Evolutionary conservation across 2,113 vertebrate genomes (phyloP).

Genomic region (Gymnobelideus leadbeateri): DNA sequence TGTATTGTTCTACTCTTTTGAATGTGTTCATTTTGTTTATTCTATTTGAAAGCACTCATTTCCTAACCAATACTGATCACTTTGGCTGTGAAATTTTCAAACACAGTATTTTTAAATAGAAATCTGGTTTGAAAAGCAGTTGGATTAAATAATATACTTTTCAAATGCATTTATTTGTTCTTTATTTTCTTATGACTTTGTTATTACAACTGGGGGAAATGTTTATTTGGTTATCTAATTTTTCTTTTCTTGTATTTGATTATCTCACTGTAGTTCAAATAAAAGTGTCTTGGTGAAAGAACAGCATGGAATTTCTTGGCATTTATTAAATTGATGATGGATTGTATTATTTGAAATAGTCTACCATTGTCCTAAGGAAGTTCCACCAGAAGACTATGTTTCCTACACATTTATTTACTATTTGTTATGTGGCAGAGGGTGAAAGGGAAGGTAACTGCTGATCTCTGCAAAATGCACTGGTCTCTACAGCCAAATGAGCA

Average conservation of each 20-base stretch:
- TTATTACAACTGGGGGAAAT: slow-evolving; percentile 61
- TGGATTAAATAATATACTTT: slow-evolving; percentile 72
- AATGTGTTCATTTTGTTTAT: slow-evolving; percentile 63
- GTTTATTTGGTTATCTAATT: slow-evolving; percentile 69
- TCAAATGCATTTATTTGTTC: slow-evolving; percentile 61
- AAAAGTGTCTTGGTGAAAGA: slow-evolving; percentile 82
- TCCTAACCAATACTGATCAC: slow-evolving; percentile 53
- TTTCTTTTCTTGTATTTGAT: slow-evolving; percentile 76
- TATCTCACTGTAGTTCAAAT: slow-evolving; percentile 78
- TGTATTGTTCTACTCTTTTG: slow-evolving; percentile 52
- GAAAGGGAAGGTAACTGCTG: neutral
- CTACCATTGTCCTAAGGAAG: neutral
- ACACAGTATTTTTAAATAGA: slow-evolving; percentile 60
- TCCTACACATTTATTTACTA: neutral
- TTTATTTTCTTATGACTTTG: slow-evolving; percentile 69
- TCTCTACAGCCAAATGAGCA: neutral
- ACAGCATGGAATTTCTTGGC: slow-evolving; percentile 40
- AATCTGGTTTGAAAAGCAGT: slow-evolving; percentile 70
- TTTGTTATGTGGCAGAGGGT: neutral
- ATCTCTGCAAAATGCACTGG: neutral
- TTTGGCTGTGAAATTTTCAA: slow-evolving; percentile 49
- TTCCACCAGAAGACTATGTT: neutral
- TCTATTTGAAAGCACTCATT: slow-evolving; percentile 60
- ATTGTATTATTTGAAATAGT: slow-evolving; percentile 3
- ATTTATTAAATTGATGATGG: slow-evolving; percentile 41